Evolutionary conservation across 2,888 invertebrate species (phyloP).

Genomic region (Uloborus plumipes): DNA sequence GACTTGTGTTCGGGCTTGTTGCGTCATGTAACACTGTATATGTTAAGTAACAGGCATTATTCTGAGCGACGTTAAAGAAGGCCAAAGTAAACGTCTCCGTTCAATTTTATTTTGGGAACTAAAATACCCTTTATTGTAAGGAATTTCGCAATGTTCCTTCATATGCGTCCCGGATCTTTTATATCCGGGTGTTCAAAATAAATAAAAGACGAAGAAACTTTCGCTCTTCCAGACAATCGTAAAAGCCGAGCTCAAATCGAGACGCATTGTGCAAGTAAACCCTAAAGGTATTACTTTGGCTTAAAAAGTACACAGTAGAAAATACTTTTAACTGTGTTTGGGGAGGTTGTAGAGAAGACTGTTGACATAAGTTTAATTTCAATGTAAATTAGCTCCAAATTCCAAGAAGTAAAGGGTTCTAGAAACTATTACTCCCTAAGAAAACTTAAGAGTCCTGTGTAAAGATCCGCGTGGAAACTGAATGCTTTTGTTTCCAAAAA

Average conservation of each 20-base stretch:
- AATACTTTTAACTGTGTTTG: slow-evolving; percentile 1
- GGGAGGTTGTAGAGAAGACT: background rate
- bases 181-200: background rate
- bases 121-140: no score
- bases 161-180: background rate
- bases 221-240: background rate
- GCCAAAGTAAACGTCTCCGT: no score
- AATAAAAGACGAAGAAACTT: background rate
- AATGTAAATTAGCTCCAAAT: slow-evolving; percentile 25
- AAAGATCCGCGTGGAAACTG: no score
- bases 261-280: slow-evolving; percentile 1
- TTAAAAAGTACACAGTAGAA: slow-evolving; percentile 10
- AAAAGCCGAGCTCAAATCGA: slow-evolving; percentile 13
- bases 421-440: no score
- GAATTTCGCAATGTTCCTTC: no score
- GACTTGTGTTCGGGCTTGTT: no score
- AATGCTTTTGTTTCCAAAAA: no score
- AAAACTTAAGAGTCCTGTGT: no score
- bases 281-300: slow-evolving; percentile 7
- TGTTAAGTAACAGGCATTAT: no score
- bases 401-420: background rate
- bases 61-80: no score
- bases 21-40: no score
- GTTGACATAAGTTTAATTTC: slow-evolving; percentile 22
- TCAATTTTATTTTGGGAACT: no score